phyloP scores from a whole-genome alignment of 2,797 vertebrate species.

The Crenichthys baileyi region DNA sequence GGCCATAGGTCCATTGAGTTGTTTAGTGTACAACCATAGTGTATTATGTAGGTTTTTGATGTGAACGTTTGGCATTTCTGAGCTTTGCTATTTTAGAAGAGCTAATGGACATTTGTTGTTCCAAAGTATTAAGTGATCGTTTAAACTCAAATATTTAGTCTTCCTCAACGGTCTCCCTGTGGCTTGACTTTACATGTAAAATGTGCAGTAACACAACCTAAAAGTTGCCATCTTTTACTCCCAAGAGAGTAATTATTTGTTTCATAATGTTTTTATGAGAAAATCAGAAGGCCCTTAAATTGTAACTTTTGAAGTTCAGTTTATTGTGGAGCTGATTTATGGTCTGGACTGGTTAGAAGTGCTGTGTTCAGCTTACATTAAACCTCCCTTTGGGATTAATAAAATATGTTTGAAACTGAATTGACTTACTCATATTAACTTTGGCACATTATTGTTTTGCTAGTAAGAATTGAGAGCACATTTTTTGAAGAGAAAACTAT shows the following conservation, averaged over 20 bases:
- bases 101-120: background rate
- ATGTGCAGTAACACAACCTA: background rate
- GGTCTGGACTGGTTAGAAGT: background rate
- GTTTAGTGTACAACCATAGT: background rate
- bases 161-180: background rate
- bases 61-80: background rate
- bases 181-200: conserved; percentile 1
- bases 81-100: background rate
- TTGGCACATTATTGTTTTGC: background rate
- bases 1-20: background rate
- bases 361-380: background rate
- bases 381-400: too few relatives aligned
- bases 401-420: too few relatives aligned
- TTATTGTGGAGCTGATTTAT: background rate
- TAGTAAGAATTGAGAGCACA: background rate
- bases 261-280: conserved; percentile 5
- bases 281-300: background rate
- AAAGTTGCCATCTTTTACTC: background rate
- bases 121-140: conserved; percentile 6
- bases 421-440: background rate
- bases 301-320: background rate
- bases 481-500: background rate
- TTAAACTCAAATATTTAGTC: background rate
- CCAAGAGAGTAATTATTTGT: conserved; percentile 17
- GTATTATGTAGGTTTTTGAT: background rate